Base-by-base conservation (phyloP, 1,140 invertebrate genomes). In the Monomorium pharaonis region DNA sequence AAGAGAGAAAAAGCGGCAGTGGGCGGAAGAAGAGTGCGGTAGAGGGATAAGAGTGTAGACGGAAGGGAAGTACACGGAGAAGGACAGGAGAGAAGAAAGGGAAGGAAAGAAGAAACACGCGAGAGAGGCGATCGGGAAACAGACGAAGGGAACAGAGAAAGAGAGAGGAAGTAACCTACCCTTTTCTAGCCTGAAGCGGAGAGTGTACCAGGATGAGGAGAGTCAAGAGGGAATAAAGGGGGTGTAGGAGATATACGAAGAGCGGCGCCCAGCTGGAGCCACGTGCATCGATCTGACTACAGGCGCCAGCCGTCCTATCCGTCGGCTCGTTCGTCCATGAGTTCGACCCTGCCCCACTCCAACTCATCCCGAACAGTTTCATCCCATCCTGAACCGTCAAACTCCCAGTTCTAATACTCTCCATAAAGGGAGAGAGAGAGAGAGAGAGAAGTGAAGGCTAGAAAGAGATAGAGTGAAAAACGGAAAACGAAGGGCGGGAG, bases 251-350 rank as follows among this genome's bases (percentile, higher is more conserved):
- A 94, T 94, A 93, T 94, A 94, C 94, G 93, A 93, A 95, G 93
- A 95, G 93, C 94, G 94, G 95, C 94, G 94, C 94, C 95, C 93
- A 94, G 93, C 93, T 95, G 95, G 95, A 95, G 94, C 94, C 95
- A 94, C 92, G 94, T 95, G 94, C 95, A 95, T 95, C 95, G 95
- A 95, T 95, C 95, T 95, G 94, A 95, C 92, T 92, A 94, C 90
- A 94, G 95, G 94, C 95, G 94, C 94, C 94, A 94, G 94, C 92
- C 93, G 91, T 94, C 94, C 94, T 95, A 95, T 95, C 93, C 93
- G 94, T 95, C 94, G 94, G 93, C 94, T 95, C 94, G 93, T 94
- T 95, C 94, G 93, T 94, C 94, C 94, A 94, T 95, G 94, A 95
- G 94, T 95, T 95, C 94, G 94, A 95, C 94, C 94, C 94, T 95